Base-by-base conservation (phyloP, 2,888 invertebrate species). In the Lingula anatina region DNA sequence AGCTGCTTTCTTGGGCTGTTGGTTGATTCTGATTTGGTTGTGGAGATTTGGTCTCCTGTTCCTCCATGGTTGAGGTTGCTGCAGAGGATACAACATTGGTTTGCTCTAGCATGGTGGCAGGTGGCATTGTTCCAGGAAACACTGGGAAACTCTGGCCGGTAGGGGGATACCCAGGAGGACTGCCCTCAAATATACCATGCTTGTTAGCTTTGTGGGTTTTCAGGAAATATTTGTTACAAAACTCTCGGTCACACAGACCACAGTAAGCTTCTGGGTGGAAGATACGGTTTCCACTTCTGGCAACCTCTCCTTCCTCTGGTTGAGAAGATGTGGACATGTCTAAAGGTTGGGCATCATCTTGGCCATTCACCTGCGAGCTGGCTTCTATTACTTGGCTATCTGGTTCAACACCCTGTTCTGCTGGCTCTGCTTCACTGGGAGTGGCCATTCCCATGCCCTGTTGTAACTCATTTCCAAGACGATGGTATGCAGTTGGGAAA, bases 121-220 rank as follows among this genome's bases (percentile, higher is more conserved):
- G 55, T 39, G 51, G 51, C 53, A 56, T 58, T 43, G 54, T 51
- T 38, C 53, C 57, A 57, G 55, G 59, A 55, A 56, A 57, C 44
- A 50, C 57, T 44, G 42, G 56, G 54, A 31, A 31, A 31, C 31
- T 15, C 31, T 12, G 9, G 9, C 31, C 31, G 9, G 31, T 9
- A 9, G 9, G 31, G 55, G 62, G 54, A 53, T 61, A 59, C 46
- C 66, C 65, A 45, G 68, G 64, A 20, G 64, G 52, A 38, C 59
- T 58, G 51, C 59, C 67, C 48, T 75, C 75, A 59, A 66, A 73
- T 45, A 96, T 92, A 26, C 94, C 94, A 77, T 97, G 96, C 72
- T 94, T 95, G 78, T 95, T 95, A 28, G 95, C 93, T 77, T 93
- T 92, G 81, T 97, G 96, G 51, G 96, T 96, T 79, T 96, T 95